A percentile compares a stretch with the other conserved stretches of the same genome.
These are phyloP conservation scores for Drosophila mojavensis DNA, from an alignment of 1,140 invertebrate genomes.

Conservation along the genomic window DNA sequence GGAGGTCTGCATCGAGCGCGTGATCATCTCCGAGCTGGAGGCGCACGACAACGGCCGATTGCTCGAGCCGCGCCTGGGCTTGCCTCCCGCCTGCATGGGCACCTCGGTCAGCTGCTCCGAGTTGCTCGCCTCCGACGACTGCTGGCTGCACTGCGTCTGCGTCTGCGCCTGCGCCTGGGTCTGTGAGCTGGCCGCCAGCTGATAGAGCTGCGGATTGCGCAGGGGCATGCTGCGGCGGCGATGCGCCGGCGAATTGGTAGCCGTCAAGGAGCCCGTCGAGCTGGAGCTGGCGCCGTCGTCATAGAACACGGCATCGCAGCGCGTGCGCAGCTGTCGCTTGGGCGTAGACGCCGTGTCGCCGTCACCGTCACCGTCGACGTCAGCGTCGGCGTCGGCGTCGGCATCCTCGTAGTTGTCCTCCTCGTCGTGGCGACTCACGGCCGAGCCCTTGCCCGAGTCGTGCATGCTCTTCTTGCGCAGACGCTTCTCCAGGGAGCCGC, in stretches of 20 bases:
- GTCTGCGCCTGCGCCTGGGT: slow-evolving; percentile 19
- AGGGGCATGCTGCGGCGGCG: slow-evolving; percentile 77
- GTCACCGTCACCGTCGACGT: neutral
- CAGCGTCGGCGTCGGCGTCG: neutral
- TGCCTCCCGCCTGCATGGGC: slow-evolving; percentile 37
- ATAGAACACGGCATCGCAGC: slow-evolving; percentile 68
- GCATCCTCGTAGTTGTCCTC: slow-evolving; percentile 55
- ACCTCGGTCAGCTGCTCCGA: slow-evolving; percentile 82
- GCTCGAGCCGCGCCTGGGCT: slow-evolving; percentile 34
- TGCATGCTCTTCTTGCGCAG: slow-evolving; percentile 84
- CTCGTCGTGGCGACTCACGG: slow-evolving; percentile 84
- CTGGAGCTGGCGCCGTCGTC: slow-evolving; percentile 73
- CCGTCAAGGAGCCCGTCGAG: slow-evolving; percentile 73
- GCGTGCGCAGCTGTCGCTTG: slow-evolving; percentile 53
- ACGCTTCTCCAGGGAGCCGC: slow-evolving; percentile 74
- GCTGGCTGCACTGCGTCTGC: slow-evolving; percentile 53
- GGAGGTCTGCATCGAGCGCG: slow-evolving; percentile 90
- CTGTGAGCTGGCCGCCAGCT: slow-evolving; percentile 56
- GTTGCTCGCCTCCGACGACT: slow-evolving; percentile 77
- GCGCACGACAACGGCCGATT: slow-evolving; percentile 66
- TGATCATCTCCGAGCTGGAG: slow-evolving; percentile 86
- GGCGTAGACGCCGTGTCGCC: slow-evolving; percentile 41
- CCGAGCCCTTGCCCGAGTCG: slow-evolving; percentile 85
- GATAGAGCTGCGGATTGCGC: slow-evolving; percentile 76
- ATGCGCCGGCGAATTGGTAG: slow-evolving; percentile 75